Percentiles rank a stretch among this genome's conserved stretches.
These are phyloP conservation scores for Cataglyphis cursor DNA, from an alignment of 2,888 invertebrate genomes.

Conservation along the genomic window DNA sequence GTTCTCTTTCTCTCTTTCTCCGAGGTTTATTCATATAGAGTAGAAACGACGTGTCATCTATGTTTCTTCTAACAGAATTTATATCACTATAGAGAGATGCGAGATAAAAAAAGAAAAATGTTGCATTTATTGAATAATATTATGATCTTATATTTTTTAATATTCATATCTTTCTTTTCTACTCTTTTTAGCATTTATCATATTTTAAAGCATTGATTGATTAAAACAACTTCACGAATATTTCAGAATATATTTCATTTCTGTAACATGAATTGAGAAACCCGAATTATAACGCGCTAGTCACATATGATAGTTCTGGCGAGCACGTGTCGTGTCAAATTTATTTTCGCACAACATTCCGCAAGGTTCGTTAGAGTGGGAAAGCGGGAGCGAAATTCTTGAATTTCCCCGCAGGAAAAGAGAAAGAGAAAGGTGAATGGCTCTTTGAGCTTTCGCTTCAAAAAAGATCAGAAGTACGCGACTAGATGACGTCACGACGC, in stretches of 20 bases:
- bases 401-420: neutral
- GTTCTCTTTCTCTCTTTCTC: neutral
- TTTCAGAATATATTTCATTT: constrained; percentile 2
- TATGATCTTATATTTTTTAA: no score
- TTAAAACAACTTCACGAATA: neutral
- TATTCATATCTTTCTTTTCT: no score
- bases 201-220: neutral
- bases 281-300: neutral
- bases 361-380: neutral
- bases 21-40: neutral
- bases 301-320: neutral
- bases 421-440: neutral
- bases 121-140: neutral
- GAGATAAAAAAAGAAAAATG: neutral
- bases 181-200: neutral
- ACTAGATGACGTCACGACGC: constrained; percentile 61
- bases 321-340: neutral
- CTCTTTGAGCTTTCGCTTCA: constrained; percentile 25
- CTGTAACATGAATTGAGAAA: neutral
- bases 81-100: neutral
- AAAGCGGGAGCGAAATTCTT: neutral
- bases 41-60: neutral
- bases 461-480: constrained; percentile 58
- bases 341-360: neutral
- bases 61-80: neutral